A percentile compares a stretch with the other conserved stretches of the same genome.
These are phyloP conservation scores for Alligator mississippiensis DNA, from an alignment of 2,113 vertebrate genomes.

Conservation along the genomic window DNA sequence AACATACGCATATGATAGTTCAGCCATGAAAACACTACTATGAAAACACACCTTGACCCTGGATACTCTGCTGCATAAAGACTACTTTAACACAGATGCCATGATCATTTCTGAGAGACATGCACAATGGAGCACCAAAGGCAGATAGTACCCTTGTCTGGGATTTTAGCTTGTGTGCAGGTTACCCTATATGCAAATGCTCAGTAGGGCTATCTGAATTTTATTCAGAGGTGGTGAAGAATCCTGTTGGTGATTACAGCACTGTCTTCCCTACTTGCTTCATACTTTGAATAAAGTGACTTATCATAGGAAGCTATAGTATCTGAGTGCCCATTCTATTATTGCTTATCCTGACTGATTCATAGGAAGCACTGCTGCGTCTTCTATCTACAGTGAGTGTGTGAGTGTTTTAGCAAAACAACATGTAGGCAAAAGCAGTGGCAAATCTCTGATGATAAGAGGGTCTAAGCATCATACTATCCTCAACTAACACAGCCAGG, in stretches of 20 bases:
- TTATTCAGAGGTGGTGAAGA: background rate
- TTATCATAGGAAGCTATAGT: background rate
- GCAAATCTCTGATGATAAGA: background rate
- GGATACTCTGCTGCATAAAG: background rate
- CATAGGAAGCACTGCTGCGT: background rate
- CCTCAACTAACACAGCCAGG: background rate
- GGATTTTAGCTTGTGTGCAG: background rate
- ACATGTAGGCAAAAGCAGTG: background rate
- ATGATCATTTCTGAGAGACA: background rate
- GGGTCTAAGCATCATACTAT: background rate
- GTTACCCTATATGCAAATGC: background rate
- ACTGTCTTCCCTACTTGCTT: background rate
- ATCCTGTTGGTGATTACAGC: background rate
- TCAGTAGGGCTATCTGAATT: background rate
- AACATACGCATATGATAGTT: fast-evolving
- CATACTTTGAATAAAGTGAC: background rate
- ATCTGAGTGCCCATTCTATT: background rate
- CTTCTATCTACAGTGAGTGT: background rate
- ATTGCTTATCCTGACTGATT: too few species aligned
- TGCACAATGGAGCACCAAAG: background rate
- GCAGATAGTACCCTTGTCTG: background rate
- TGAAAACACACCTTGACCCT: background rate
- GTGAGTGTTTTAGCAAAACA: background rate
- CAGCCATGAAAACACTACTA: fast-evolving
- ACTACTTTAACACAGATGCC: background rate